A percentile compares a stretch with the other conserved stretches of the same genome.
These are phyloP conservation scores for Pangasius djambal DNA, from an alignment of 2,797 vertebrate species.

Conservation along the genomic window DNA sequence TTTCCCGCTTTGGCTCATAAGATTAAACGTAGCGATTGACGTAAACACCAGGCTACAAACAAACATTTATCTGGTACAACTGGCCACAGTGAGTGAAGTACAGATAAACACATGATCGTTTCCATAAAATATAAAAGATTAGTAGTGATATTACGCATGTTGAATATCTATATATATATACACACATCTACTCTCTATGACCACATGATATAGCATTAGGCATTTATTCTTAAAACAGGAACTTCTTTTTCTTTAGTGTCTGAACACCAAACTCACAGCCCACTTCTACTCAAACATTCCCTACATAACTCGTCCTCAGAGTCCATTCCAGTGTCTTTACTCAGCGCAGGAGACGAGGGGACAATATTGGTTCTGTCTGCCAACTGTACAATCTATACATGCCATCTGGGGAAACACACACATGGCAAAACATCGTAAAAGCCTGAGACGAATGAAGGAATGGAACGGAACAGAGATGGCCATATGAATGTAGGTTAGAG, in stretches of 20 bases:
- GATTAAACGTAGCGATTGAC: neutral
- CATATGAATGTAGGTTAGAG: neutral
- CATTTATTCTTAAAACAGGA: neutral
- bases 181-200: too few relatives aligned
- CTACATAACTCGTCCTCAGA: conserved; percentile 2
- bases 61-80: neutral
- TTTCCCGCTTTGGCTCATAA: neutral
- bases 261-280: conserved; percentile 3
- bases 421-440: neutral
- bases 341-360: conserved; percentile 28
- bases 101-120: neutral
- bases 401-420: conserved; percentile 1
- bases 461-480: neutral
- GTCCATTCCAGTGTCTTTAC: neutral
- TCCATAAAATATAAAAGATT: too few relatives aligned
- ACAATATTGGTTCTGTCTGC: conserved; percentile 57
- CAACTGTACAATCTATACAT: conserved; percentile 35
- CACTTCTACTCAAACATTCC: conserved; percentile 48
- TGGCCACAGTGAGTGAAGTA: neutral
- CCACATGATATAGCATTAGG: too few relatives aligned
- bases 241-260: neutral
- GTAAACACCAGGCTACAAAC: neutral
- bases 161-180: neutral
- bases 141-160: neutral
- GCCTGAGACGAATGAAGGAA: neutral